Evolutionary conservation across 2,888 invertebrate genomes (phyloP).

Genomic region (Eupsilia transversa): DNA sequence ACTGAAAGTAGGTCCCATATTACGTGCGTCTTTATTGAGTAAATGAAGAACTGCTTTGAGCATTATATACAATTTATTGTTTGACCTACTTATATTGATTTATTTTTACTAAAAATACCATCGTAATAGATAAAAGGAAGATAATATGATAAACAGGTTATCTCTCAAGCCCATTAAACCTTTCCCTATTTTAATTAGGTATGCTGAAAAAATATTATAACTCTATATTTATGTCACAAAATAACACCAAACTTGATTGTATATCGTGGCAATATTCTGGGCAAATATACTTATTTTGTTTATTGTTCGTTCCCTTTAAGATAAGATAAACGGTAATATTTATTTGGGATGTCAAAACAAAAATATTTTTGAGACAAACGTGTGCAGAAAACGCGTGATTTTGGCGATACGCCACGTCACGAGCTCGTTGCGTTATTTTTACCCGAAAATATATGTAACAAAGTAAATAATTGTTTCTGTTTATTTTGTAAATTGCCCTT

Average conservation of each 20-base stretch:
- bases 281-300: constrained; percentile 29
- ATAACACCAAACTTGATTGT: not conserved
- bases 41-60: not conserved
- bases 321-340: constrained; percentile 56
- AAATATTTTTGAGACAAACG: constrained; percentile 50
- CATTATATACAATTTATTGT: not conserved
- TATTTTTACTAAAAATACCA: not conserved
- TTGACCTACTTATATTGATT: not conserved
- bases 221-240: not conserved
- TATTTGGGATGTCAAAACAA: constrained; percentile 52
- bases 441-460: constrained; percentile 28
- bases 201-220: constrained; percentile 28
- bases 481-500: constrained; percentile 23
- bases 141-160: not conserved
- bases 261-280: constrained; percentile 1
- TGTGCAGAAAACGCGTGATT: constrained; percentile 39
- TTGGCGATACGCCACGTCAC: constrained; percentile 68
- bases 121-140: constrained; percentile 10
- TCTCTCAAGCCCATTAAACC: not conserved
- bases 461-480: constrained; percentile 35
- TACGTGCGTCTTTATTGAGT: not conserved
- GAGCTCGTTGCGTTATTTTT: constrained; percentile 57
- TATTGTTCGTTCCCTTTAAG: constrained; percentile 35
- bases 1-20: not conserved
- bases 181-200: constrained; percentile 5